These are phyloP conservation scores for Tylochromis polylepis DNA, from an alignment of 2,113 vertebrate genomes.

Conservation along the genomic window DNA sequence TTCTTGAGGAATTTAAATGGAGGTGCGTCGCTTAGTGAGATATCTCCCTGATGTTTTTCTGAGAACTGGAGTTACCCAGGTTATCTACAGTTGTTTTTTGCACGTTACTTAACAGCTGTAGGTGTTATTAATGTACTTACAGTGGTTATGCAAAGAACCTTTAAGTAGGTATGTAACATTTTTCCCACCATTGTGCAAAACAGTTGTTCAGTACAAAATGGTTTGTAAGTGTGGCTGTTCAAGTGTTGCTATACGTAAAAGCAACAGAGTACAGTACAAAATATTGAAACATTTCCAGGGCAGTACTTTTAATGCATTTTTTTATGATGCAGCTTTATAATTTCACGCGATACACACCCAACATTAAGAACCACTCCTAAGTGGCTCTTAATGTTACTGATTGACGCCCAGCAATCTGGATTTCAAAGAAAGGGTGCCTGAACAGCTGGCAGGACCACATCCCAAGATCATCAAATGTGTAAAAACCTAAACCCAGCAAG, in stretches of 20 bases:
- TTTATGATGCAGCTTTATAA: background rate
- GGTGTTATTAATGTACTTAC: too few species aligned
- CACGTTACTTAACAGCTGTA: too few species aligned
- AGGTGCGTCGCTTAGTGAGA: too few species aligned
- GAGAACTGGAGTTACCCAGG: too few species aligned
- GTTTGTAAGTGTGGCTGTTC: background rate
- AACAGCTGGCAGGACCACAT: conserved; percentile 39
- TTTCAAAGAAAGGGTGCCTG: background rate
- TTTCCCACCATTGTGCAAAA: background rate
- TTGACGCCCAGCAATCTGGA: background rate
- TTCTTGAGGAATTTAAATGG: too few species aligned
- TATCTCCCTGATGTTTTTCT: too few species aligned
- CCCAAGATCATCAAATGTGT: conserved; percentile 32
- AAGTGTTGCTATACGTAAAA: background rate
- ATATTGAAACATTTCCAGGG: background rate
- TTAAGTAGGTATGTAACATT: background rate
- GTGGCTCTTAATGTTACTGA: background rate
- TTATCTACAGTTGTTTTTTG: too few species aligned
- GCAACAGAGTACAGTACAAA: background rate
- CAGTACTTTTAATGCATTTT: background rate
- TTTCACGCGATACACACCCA: background rate
- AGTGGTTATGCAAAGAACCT: background rate
- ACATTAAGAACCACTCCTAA: background rate
- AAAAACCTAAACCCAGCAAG: conserved; percentile 11
- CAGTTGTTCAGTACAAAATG: background rate